phyloP scores from a whole-genome alignment of 1,140 invertebrate species.

The Pararge aegeria region DNA sequence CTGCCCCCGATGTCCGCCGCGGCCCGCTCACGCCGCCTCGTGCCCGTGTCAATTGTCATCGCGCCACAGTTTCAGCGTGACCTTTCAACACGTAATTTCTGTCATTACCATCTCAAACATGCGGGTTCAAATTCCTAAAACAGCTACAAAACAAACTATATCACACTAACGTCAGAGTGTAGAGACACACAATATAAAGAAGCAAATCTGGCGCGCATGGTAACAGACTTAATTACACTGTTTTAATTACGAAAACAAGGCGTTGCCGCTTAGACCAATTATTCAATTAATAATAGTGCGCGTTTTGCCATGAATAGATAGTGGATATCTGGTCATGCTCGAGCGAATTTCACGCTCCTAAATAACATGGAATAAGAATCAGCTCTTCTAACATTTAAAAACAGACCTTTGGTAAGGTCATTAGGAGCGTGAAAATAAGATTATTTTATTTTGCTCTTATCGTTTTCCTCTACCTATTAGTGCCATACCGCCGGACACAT shows the following conservation, averaged over 20 bases:
- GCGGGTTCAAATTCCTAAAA: slow-evolving; percentile 23
- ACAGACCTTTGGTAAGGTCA: not conserved
- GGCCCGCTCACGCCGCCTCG: slow-evolving; percentile 46
- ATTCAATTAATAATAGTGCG: slow-evolving; percentile 47
- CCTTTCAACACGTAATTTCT: slow-evolving; percentile 38
- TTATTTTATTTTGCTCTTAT: too few relatives aligned
- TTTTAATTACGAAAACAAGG: slow-evolving; percentile 38
- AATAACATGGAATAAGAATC: slow-evolving; percentile 21
- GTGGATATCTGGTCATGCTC: slow-evolving; percentile 41
- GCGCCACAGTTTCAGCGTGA: slow-evolving; percentile 56
- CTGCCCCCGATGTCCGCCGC: slow-evolving; percentile 41
- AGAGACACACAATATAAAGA: slow-evolving; percentile 17
- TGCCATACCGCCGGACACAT: too few relatives aligned
- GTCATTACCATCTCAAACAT: slow-evolving; percentile 28
- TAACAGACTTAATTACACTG: slow-evolving; percentile 32
- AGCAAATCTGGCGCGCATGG: slow-evolving; percentile 27
- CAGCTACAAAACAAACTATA: slow-evolving; percentile 2
- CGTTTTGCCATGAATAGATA: slow-evolving; percentile 44
- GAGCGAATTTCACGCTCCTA: slow-evolving; percentile 37
- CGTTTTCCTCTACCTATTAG: too few relatives aligned
- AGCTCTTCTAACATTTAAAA: slow-evolving; percentile 8
- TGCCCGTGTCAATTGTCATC: slow-evolving; percentile 36
- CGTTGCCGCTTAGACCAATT: slow-evolving; percentile 40
- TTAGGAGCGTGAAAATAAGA: not conserved
- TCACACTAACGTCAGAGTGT: not conserved